Evolutionary conservation across 2,888 invertebrate species (phyloP), one percentile per base, ranked within the genome.

Genomic region (Agrochola circellaris): DNA sequence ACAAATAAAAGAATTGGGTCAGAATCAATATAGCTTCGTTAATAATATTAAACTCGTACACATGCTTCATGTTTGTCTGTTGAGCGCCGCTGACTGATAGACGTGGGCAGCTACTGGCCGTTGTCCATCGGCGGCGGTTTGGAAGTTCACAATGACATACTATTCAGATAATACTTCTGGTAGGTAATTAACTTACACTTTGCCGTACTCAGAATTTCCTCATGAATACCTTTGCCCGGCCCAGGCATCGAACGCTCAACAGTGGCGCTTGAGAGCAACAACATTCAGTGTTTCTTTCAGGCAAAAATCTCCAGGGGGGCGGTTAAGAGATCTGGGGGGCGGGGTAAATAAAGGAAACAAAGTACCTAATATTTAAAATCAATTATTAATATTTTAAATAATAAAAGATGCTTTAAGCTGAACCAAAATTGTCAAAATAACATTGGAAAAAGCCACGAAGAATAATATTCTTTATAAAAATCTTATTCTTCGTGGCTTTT

Each of bases 1-100:
- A 23, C 51, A 51, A 51, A 51, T 51, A 51, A 23, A 51, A 51
- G 20, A 82, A 70, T 62, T 73, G 66, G 82, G 82, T 81, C 78
- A 73, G 26, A 82, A 73, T 75, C 82, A 78, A 78, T 82, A 70
- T 26, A 61, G 73, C 58, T 65, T 76, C 71, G 75, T 77, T 81
- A 81, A 66, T 48, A 42, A 15, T 62, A 62, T 23, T 62, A 62
- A 23, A 51, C 51, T 23, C 51, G 51, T 51, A 51, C 51, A 20
- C 8, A 51, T 51, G 20, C 23, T 54, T 54, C 54, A 54, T 23
- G 23, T 23, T 23, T 51, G 54, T 54, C 23, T 54, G 26, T 38
- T 20, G 13, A 42, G 51, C 15, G 34, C 23, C 15, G 34, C 8
- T 34, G 30, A 4, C n/a, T 30, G 48, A 48, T 48, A 20, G 8